Evolutionary conservation across 2,888 invertebrate species (phyloP).

Genomic region (Tachystola acroxantha): DNA sequence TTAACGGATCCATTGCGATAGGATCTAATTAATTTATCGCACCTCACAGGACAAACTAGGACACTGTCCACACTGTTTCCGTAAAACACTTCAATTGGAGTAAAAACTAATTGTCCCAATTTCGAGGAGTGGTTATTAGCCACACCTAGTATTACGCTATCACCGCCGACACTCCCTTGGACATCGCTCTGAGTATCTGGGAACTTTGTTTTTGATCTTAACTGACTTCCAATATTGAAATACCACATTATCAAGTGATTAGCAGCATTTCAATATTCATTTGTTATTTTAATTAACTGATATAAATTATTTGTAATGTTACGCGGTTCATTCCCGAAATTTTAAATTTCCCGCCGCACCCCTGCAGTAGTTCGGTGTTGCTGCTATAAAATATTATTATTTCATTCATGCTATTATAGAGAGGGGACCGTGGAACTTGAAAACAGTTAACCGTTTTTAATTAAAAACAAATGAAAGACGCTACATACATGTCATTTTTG

Average conservation of each 20-base stretch:
- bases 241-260: too few relatives aligned
- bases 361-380: slow-evolving; percentile 9
- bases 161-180: slow-evolving; percentile 47
- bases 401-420: neutral
- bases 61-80: slow-evolving; percentile 26
- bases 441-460: too few relatives aligned
- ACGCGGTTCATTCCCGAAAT: slow-evolving; percentile 1
- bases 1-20: slow-evolving; percentile 50
- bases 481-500: too few relatives aligned
- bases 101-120: slow-evolving; percentile 61
- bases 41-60: slow-evolving; percentile 13
- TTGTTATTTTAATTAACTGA: too few relatives aligned
- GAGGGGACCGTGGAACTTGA: too few relatives aligned
- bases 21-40: slow-evolving; percentile 6
- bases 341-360: slow-evolving; percentile 22
- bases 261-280: too few relatives aligned
- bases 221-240: too few relatives aligned
- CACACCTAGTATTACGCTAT: slow-evolving; percentile 56
- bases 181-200: too few relatives aligned
- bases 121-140: slow-evolving; percentile 36
- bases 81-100: slow-evolving; percentile 33
- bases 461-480: too few relatives aligned
- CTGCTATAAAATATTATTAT: neutral
- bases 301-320: too few relatives aligned
- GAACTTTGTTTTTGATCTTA: too few relatives aligned